Percentiles rank a stretch among this genome's conserved stretches.
Evolutionary conservation across 2,888 invertebrate species (phyloP).

Genomic region (Plagodis dolabraria): DNA sequence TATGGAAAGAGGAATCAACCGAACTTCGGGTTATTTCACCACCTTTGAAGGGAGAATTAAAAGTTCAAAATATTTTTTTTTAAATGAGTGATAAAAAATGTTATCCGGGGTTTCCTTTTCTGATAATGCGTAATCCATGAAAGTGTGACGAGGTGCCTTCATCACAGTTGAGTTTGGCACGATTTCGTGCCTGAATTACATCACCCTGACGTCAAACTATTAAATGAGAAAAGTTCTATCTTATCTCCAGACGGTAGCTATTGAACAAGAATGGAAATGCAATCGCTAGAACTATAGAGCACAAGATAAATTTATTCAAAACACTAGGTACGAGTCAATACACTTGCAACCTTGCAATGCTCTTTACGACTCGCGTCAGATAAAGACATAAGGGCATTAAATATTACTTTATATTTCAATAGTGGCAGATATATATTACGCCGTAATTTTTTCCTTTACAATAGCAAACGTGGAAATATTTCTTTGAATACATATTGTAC

Average conservation of each 20-base stretch:
- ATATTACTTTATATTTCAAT: conserved; percentile 60
- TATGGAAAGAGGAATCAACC: too few relatives aligned
- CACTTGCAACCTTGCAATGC: conserved; percentile 82
- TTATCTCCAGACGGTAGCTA: conserved; percentile 52
- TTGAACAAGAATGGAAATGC: conserved; percentile 49
- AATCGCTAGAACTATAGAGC: conserved; percentile 69
- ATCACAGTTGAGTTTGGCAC: conserved; percentile 66
- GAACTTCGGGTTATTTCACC: too few relatives aligned
- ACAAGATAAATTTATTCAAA: conserved; percentile 77
- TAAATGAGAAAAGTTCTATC: conserved; percentile 60
- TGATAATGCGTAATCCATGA: conserved; percentile 29
- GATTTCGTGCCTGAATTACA: conserved; percentile 68
- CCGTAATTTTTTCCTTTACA: conserved; percentile 4
- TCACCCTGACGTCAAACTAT: conserved; percentile 75
- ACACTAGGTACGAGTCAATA: conserved; percentile 74
- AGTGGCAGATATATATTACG: conserved; percentile 21
- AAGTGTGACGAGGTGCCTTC: conserved; percentile 47
- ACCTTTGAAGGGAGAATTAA: too few relatives aligned
- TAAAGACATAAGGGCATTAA: conserved; percentile 80
- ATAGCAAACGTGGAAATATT: background rate
- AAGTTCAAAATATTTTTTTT: background rate
- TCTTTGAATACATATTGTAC: background rate
- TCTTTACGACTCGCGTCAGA: conserved; percentile 80
- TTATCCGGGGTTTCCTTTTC: background rate
- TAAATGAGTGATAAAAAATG: background rate